Percentiles rank a stretch among this genome's conserved stretches.
Evolutionary conservation across 1,140 invertebrate genomes (phyloP).

Genomic region (Drosophila lini): DNA sequence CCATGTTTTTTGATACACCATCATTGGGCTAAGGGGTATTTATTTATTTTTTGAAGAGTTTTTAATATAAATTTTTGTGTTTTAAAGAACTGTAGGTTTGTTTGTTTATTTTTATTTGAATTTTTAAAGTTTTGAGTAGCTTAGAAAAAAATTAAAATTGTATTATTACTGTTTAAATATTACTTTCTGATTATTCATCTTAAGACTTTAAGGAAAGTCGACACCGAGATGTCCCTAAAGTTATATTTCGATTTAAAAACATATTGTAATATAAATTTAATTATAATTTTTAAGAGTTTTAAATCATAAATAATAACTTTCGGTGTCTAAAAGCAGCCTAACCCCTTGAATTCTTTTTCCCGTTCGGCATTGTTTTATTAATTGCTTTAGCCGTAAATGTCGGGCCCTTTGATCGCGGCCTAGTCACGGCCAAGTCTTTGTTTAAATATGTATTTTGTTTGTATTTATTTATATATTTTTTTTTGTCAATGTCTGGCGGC

Average conservation of each 20-base stretch:
- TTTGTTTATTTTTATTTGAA: background rate
- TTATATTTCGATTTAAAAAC: background rate
- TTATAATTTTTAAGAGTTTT: no score
- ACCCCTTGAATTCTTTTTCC: background rate
- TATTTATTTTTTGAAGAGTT: background rate
- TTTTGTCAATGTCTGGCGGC: constrained; percentile 57
- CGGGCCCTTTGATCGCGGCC: constrained; percentile 63
- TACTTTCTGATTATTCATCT: background rate
- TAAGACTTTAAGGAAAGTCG: no score
- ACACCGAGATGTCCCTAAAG: background rate
- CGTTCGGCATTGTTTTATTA: constrained; percentile 69
- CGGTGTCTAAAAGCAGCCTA: background rate
- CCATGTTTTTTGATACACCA: background rate
- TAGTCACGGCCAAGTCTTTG: constrained; percentile 69
- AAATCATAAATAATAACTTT: background rate
- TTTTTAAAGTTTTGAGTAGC: no score
- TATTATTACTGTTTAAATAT: background rate
- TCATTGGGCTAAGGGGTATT: background rate
- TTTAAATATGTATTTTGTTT: constrained; percentile 59
- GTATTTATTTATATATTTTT: constrained; percentile 40
- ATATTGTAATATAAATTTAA: no score
- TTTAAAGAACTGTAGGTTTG: background rate
- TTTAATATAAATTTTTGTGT: background rate
- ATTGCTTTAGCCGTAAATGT: constrained; percentile 57
- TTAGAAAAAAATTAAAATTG: no score